These are phyloP conservation scores for Pluvianellus socialis DNA, from an alignment of 2,113 vertebrate genomes.

Conservation along the genomic window DNA sequence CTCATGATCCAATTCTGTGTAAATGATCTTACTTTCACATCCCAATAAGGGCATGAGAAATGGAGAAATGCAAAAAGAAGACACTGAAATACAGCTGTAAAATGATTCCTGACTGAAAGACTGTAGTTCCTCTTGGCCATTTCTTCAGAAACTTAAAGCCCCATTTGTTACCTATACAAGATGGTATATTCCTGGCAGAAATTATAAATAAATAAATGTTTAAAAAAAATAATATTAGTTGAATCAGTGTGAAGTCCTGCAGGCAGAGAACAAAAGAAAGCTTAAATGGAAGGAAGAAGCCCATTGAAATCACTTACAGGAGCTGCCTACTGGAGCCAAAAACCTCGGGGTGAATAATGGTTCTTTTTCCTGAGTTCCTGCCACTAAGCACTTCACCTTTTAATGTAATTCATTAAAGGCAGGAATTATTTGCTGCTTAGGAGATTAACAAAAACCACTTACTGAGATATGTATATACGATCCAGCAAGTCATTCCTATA, in stretches of 20 bases:
- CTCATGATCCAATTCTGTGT: not conserved
- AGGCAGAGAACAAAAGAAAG: not conserved
- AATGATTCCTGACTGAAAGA: not conserved
- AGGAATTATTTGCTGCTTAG: slow-evolving; percentile 20
- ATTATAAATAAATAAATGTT: not conserved
- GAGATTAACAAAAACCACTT: not conserved
- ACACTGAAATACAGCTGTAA: not conserved
- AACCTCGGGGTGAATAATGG: not conserved
- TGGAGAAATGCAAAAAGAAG: not conserved
- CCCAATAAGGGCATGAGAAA: not conserved
- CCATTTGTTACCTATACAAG: not conserved
- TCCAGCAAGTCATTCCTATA: not conserved
- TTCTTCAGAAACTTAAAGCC: not conserved
- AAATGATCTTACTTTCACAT: not conserved
- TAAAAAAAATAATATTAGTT: not conserved
- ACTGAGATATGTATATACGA: not conserved
- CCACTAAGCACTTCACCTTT: slow-evolving; percentile 1
- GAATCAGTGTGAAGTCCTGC: not conserved
- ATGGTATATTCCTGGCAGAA: not conserved
- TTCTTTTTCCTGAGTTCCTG: slow-evolving; percentile 1
- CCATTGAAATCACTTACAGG: not conserved
- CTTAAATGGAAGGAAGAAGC: not conserved
- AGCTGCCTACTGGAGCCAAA: slow-evolving; percentile 7
- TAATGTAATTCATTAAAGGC: slow-evolving; percentile 22
- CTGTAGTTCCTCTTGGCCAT: not conserved